Evolutionary conservation across 2,888 invertebrate species (phyloP).

Genomic region (Harpalus rufipes): DNA sequence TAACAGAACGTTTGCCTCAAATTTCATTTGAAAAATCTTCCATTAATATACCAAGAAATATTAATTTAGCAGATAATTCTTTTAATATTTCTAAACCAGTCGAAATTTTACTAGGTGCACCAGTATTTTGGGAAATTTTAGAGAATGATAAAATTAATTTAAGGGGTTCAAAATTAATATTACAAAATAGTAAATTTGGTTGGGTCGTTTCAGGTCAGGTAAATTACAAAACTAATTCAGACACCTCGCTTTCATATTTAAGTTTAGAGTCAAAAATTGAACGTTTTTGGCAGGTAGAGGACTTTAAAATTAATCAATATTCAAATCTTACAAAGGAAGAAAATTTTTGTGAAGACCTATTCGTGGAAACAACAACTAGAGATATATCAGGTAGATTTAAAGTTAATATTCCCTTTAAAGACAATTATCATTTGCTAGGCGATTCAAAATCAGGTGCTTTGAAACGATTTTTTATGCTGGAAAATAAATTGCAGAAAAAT

Average conservation of each 20-base stretch:
- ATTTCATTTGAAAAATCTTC: no score
- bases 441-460: constrained; percentile 60
- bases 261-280: no score
- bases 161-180: not conserved
- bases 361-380: no score
- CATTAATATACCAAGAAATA: not conserved
- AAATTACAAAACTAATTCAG: no score
- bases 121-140: constrained; percentile 1
- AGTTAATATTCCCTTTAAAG: constrained; percentile 2
- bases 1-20: no score
- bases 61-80: not conserved
- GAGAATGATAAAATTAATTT: constrained; percentile 50
- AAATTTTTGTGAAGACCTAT: no score
- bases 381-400: not conserved
- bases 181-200: not conserved
- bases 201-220: not conserved
- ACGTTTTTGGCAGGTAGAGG: no score
- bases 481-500: not conserved
- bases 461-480: not conserved
- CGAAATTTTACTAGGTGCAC: constrained; percentile 63
- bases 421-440: not conserved
- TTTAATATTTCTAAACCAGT: constrained; percentile 58
- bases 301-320: no score
- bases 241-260: no score
- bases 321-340: no score